Base-by-base conservation (phyloP, 2,797 vertebrate genomes). In the Gymnoscopelus microlampas region DNA sequence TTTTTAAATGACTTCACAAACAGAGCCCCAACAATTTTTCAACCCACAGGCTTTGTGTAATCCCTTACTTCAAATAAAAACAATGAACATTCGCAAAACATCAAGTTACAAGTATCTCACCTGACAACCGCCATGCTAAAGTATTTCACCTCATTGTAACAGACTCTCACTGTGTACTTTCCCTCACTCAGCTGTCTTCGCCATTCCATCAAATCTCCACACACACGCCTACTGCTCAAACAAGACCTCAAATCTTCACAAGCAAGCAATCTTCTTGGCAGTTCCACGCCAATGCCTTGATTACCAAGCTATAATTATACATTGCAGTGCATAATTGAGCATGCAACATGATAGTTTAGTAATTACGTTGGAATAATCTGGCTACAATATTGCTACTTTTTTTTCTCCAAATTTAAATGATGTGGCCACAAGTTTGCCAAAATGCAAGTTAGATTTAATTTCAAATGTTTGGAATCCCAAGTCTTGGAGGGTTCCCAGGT, bases 271-370 rank as follows among this genome's bases (percentile, higher is more conserved):
- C 60, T 15, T 26, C 60, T 56, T 49, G 39, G 48, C 56, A 64
- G 15, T 51, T 71, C 59, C 64, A 44, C 66, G 69, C 13, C 53
- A 61, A 10, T 4, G 19, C 44, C 65, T 63, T 68, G 24, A 80
- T 74, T 56, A 53, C 4, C 13, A 60, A 24, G 32, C 56, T 60
- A 0, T 70, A 78, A 83, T 78, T 78, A 44, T 10, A 68, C 24
- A 67, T 8, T 24, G 4, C 60, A 60, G 26, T 61, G 44, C 4
- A 64, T 32, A 49, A 66, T 29, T 26, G 6, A 65, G 12, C 19
- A 73, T n/a, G 13, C 39, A 44, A 44, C 39, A 44, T 44, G 39
- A 44, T 44, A 44, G 39, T 44, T 44, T 44, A 44, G 39, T 44
- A 44, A 44, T 44, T 44, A 44, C 39, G 7, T 44, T 44, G 8